Base-by-base conservation (phyloP, 2,113 vertebrate genomes). In the Psophia crepitans region DNA sequence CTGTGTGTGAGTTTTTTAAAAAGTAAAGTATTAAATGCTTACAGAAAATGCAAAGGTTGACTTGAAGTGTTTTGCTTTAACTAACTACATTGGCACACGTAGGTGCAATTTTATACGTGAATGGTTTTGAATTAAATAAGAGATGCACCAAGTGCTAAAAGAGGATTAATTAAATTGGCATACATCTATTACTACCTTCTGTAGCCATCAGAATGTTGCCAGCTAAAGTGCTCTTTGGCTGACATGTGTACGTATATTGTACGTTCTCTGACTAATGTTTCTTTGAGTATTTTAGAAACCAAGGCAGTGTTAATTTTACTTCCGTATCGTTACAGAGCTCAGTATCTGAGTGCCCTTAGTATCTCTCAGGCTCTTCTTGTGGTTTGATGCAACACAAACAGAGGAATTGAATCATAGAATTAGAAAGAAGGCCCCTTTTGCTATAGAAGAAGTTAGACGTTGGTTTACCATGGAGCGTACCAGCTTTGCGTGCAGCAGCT, bases 111-210 rank as follows among this genome's bases (percentile, higher is more conserved):
- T 93, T 92, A 53, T 92, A 48, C 30, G 8, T 65, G 60, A 89
- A 57, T 27, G 41, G 26, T 82, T 97, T 95, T 87, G 58, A 94
- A 82, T 89, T 92, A 82, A 95, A 41, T 73, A 44, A 89, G 74
- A 87, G 57, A 87, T 89, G 32, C 18, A 87, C 44, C n/a, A 73
- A 90, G 49, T 76, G 54, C 61, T 75, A 90, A 91, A 94, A 85
- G 61, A 94, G 30, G 63, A 35, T 87, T 89, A 93, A 89, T 89
- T 92, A 89, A 93, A 73, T 92, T 95, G 92, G 74, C 89, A 61
- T 84, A 33, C 44, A 73, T 73, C 41, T 95, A 69, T 95, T 96
- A 60, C 53, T 78, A 56, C 48, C 86, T 93, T 92, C 68, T 93
- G 69, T 83, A 92, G 74, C 60, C 73, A 57, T 82, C 60, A 61